These are phyloP conservation scores for Dromococcyx pavoninus DNA, from an alignment of 2,797 vertebrate species.

Conservation along the genomic window DNA sequence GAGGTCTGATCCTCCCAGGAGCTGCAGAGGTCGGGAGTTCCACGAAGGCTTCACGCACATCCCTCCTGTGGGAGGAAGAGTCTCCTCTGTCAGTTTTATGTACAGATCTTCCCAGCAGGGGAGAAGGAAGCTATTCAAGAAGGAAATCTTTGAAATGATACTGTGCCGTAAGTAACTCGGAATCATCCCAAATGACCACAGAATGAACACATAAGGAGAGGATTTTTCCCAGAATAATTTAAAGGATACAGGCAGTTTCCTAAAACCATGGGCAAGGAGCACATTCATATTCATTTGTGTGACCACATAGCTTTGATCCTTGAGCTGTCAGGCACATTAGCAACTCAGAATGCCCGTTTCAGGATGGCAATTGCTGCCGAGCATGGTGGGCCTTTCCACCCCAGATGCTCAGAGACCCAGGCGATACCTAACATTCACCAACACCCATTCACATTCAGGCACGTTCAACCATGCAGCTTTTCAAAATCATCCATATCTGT, in stretches of 20 bases:
- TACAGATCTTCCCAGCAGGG: conserved; percentile 10
- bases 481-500: background rate
- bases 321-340: fast-evolving
- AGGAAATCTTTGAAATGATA: conserved; percentile 31
- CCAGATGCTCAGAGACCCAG: background rate
- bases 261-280: background rate
- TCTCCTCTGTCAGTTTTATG: background rate
- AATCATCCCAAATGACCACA: background rate
- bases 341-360: background rate
- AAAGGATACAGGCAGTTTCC: conserved; percentile 5
- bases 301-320: background rate
- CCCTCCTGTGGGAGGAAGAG: background rate
- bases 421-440: background rate
- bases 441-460: background rate
- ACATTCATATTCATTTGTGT: background rate
- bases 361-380: background rate
- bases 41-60: background rate
- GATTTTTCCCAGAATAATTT: background rate
- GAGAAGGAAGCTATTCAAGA: background rate
- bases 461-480: background rate
- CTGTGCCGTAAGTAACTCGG: background rate
- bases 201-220: background rate
- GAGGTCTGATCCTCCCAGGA: background rate
- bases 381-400: fast-evolving
- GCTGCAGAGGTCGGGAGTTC: background rate